These are phyloP conservation scores for Acanthosepion esculentum DNA, from an alignment of 2,888 invertebrate species.

Conservation along the genomic window DNA sequence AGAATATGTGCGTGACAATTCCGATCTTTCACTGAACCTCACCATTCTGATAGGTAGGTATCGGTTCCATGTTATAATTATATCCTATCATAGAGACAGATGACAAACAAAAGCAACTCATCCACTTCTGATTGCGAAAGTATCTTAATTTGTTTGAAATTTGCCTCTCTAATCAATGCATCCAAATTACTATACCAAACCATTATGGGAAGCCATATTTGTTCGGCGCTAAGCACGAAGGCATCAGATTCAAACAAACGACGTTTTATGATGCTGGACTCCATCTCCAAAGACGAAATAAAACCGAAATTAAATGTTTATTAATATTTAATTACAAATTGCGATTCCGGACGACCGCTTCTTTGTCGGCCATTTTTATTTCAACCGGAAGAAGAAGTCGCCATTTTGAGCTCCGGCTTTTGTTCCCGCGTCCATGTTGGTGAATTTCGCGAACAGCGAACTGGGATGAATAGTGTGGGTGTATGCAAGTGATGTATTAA, in stretches of 20 bases:
- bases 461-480: neutral
- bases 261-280: neutral
- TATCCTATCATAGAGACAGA: neutral
- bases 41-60: neutral
- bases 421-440: neutral
- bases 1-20: neutral
- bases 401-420: neutral
- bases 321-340: constrained; percentile 33
- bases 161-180: neutral
- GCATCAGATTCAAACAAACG: neutral
- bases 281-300: neutral
- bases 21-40: neutral
- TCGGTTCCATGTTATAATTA: neutral
- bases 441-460: neutral
- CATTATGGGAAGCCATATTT: neutral
- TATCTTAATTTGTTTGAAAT: neutral
- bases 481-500: neutral
- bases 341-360: neutral
- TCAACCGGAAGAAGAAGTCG: neutral
- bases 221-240: neutral
- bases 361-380: neutral
- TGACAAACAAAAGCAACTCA: neutral
- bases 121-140: neutral
- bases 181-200: neutral
- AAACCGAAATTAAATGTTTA: constrained; percentile 18